Conservation (phyloP, 2,888 invertebrate species). For the Athalia cordata region DNA sequence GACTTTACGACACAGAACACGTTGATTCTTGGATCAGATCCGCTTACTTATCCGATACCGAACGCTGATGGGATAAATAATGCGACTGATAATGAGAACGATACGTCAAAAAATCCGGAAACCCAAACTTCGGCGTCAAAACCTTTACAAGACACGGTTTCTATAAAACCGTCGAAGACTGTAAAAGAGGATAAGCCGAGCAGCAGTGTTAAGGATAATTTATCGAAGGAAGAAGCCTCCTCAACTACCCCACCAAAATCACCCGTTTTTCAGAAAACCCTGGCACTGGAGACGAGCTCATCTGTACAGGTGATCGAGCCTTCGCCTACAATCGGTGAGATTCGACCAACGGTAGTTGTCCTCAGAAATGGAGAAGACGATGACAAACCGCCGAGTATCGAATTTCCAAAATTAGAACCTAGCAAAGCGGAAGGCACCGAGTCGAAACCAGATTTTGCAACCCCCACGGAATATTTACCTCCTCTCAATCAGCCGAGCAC, state of each 20-base stretch:
- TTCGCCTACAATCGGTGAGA: constrained; percentile 57
- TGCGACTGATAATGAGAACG: constrained; percentile 62
- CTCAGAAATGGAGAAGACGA: constrained; percentile 50
- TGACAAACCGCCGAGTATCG: constrained; percentile 43
- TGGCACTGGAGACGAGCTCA: constrained; percentile 68
- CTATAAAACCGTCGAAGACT: constrained; percentile 51
- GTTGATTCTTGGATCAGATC: constrained; percentile 61
- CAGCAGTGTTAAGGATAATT: background rate
- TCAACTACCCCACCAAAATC: constrained; percentile 50
- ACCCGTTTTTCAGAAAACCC: constrained; percentile 58
- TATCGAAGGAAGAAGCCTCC: constrained; percentile 10
- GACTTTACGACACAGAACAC: constrained; percentile 63
- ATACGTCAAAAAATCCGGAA: constrained; percentile 67
- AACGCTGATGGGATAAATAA: constrained; percentile 50
- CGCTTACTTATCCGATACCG: constrained; percentile 60
- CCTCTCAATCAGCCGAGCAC: constrained; percentile 7
- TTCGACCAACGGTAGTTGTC: constrained; percentile 57
- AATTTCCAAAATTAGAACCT: constrained; percentile 55
- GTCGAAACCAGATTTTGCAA: constrained; percentile 57
- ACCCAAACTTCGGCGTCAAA: constrained; percentile 46
- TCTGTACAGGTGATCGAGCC: constrained; percentile 67
- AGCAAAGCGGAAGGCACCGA: constrained; percentile 52
- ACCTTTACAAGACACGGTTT: constrained; percentile 25
- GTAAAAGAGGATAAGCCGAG: constrained; percentile 46
- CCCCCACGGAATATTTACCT: constrained; percentile 74